Conservation (phyloP, 2,113 vertebrate genomes). For the Antennarius striatus region DNA sequence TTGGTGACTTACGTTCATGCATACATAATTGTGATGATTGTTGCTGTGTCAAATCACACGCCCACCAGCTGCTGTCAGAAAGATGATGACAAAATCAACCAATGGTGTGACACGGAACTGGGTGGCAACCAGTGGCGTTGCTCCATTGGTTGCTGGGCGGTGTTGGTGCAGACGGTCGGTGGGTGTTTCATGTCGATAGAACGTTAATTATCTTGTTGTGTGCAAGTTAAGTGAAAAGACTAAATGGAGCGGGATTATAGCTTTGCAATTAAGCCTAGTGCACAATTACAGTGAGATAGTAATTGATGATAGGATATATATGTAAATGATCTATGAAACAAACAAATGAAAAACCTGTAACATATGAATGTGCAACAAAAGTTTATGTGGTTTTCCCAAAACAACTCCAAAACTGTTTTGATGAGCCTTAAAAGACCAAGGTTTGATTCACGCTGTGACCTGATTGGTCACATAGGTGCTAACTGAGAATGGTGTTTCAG, state of each 20-base stretch:
- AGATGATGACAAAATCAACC: slow-evolving; percentile 53
- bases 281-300: slow-evolving; percentile 29
- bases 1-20: slow-evolving; percentile 51
- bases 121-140: slow-evolving; percentile 13
- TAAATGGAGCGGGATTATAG: slow-evolving; percentile 42
- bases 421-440: too few relatives aligned
- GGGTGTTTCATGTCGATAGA: slow-evolving; percentile 47
- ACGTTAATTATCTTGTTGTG: slow-evolving; percentile 51
- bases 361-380: too few relatives aligned
- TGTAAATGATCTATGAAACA: slow-evolving; percentile 22
- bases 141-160: slow-evolving; percentile 31
- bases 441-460: too few relatives aligned
- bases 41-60: slow-evolving; percentile 50
- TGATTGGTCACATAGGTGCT: slow-evolving; percentile 5
- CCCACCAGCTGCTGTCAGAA: slow-evolving; percentile 59
- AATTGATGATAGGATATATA: slow-evolving; percentile 20
- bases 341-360: not conserved
- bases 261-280: slow-evolving; percentile 23
- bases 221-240: slow-evolving; percentile 54
- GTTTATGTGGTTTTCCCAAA: too few relatives aligned
- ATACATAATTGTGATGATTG: slow-evolving; percentile 29
- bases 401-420: too few relatives aligned
- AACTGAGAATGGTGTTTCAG: slow-evolving; percentile 49
- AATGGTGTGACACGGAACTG: slow-evolving; percentile 31
- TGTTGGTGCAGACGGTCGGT: slow-evolving; percentile 26